Base-by-base conservation (phyloP, 2,113 vertebrate genomes). In the Aldabrachelys gigantea region DNA sequence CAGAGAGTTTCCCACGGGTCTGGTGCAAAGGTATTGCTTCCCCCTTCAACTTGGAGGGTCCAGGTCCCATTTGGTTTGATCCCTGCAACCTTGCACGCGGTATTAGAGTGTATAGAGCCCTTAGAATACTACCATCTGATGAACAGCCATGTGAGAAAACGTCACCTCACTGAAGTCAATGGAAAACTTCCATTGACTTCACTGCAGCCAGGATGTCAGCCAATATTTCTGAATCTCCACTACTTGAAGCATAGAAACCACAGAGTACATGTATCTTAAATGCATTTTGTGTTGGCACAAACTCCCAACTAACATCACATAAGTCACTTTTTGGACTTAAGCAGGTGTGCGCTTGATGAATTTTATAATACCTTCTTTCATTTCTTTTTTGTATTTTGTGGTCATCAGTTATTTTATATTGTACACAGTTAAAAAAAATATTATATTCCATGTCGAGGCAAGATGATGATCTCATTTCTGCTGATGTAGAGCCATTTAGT, bases 271-370 rank as follows among this genome's bases (percentile, higher is more conserved):
- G 10, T 75, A 24, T 24, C 10, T 41, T 75, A 25, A 75, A 41
- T 38, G 21, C 10, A 41, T 75, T 75, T 25, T 24, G 38, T 69
- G 19, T 41, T 75, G 10, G 10, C 24, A 21, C 38, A 75, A 65
- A 22, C 38, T 90, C 83, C 92, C 92, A 85, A 76, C 1, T 16
- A 19, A 65, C 62, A 65, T 65, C 31, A 17, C 12, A 49, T 12
- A 84, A 38, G 85, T 53, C 54, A 89, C 11, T 41, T 95, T 94
- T 92, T 78, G n/a, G 81, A 82, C 13, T 52, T 89, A 50, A 87
- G 89, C 4, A 82, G 4, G 21, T 92, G 8, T 84, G 86, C 72
- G 57, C 62, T 5, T 57, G 4, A 31, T 3, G 3, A 47, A 59
- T 83, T 31, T 82, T 84, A 53, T 13, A 90, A 50, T 49, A 10